These are phyloP conservation scores for Seladonia tumulorum DNA, from an alignment of 2,888 invertebrate genomes.

Conservation along the genomic window DNA sequence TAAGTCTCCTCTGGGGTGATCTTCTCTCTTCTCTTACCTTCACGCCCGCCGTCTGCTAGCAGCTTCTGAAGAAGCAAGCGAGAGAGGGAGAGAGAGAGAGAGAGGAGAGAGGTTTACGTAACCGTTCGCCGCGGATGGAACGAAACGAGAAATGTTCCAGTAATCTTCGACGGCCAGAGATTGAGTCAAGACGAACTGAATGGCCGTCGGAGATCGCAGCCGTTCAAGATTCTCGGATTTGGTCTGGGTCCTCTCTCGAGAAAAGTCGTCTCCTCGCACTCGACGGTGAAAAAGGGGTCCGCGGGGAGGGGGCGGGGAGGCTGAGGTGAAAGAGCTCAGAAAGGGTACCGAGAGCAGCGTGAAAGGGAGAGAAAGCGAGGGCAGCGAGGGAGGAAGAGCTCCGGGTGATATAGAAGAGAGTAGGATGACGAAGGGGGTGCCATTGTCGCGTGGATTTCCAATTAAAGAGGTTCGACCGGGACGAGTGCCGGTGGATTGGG, in stretches of 20 bases:
- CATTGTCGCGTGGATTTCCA: conserved; percentile 79
- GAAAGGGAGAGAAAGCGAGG: conserved; percentile 34
- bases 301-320: not conserved
- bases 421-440: conserved; percentile 59
- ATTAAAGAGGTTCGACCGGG: conserved; percentile 73
- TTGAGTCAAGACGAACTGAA: conserved; percentile 67
- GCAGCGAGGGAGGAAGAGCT: conserved; percentile 3
- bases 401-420: conserved; percentile 24
- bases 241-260: conserved; percentile 36
- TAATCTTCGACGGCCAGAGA: conserved; percentile 71
- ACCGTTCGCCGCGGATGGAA: conserved; percentile 28
- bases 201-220: conserved; percentile 64
- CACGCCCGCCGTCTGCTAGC: not conserved
- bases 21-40: not conserved
- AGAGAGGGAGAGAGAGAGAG: not conserved
- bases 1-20: conserved; percentile 45
- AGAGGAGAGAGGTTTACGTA: conserved; percentile 33
- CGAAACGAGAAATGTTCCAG: conserved; percentile 69
- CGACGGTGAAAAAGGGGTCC: conserved; percentile 1
- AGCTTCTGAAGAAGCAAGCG: not conserved
- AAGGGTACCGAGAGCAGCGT: not conserved
- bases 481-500: conserved; percentile 14
- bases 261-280: conserved; percentile 51
- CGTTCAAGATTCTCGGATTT: conserved; percentile 66
- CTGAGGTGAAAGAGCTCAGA: conserved; percentile 23